A percentile compares a stretch with the other conserved stretches of the same genome.
Evolutionary conservation across 2,888 invertebrate species (phyloP).

Genomic region (Rotaria magnacalcarata): DNA sequence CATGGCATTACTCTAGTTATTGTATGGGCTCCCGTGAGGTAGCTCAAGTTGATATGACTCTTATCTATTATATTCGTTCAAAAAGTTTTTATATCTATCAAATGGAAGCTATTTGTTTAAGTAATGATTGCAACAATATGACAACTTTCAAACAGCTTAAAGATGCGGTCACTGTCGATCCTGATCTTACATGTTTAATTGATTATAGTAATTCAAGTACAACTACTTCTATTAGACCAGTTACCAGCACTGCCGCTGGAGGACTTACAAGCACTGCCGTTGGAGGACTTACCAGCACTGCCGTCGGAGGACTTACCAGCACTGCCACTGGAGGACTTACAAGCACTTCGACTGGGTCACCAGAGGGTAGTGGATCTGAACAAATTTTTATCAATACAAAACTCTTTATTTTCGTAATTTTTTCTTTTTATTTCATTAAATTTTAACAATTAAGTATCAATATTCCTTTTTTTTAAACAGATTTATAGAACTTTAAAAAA

Average conservation of each 20-base stretch:
- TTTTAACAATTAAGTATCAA: neutral
- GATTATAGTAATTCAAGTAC: neutral
- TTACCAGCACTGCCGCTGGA: too few species aligned
- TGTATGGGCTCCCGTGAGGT: neutral
- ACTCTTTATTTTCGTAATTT: neutral
- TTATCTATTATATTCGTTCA: conserved; percentile 8
- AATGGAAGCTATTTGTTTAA: neutral
- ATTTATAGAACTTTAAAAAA: neutral
- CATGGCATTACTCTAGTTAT: neutral
- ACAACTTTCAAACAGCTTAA: neutral
- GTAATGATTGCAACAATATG: neutral
- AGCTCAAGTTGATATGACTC: neutral
- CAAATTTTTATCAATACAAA: neutral
- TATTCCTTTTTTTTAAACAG: neutral
- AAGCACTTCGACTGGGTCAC: too few species aligned
- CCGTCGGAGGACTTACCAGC: too few species aligned
- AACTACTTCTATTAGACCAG: neutral
- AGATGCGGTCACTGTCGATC: neutral
- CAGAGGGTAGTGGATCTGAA: neutral
- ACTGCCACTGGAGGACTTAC: too few species aligned
- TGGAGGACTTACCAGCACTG: too few species aligned
- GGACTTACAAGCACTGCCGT: too few species aligned
- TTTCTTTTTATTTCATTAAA: neutral
- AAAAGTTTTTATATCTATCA: neutral
- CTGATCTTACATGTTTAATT: neutral